Evolutionary conservation across 2,113 vertebrate genomes (phyloP).

Genomic region (Oryzias woworae): DNA sequence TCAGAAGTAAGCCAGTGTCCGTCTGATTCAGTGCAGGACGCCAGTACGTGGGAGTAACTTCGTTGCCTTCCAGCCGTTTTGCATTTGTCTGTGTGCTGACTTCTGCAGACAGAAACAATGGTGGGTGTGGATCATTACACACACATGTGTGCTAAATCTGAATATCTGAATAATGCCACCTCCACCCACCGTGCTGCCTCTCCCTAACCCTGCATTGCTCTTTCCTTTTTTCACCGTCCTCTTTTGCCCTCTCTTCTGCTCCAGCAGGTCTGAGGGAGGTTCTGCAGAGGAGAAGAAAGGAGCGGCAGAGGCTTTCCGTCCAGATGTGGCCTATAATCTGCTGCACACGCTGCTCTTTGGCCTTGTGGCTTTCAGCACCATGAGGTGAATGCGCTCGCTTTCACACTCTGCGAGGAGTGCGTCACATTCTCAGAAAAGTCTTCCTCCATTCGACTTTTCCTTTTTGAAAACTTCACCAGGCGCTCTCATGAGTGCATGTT

Average conservation of each 20-base stretch:
- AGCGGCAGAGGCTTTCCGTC: conserved; percentile 72
- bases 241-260: conserved; percentile 46
- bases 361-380: conserved; percentile 91
- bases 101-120: conserved; percentile 26
- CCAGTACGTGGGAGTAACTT: conserved; percentile 40
- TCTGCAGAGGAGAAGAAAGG: conserved; percentile 44
- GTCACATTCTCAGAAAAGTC: not conserved
- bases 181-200: conserved; percentile 50
- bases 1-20: conserved; percentile 41
- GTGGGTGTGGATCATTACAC: conserved; percentile 34
- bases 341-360: conserved; percentile 89
- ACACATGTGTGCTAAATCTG: conserved; percentile 38
- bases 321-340: conserved; percentile 89
- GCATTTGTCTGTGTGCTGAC: conserved; percentile 25
- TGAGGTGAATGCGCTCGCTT: conserved; percentile 82
- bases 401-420: not conserved
- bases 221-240: conserved; percentile 52
- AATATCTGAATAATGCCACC: conserved; percentile 49
- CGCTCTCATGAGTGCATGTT: conserved; percentile 12
- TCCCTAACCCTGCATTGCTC: conserved; percentile 44
- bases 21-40: conserved; percentile 34
- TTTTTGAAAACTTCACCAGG: conserved; percentile 20
- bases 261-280: conserved; percentile 36
- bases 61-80: conserved; percentile 24
- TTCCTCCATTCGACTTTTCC: conserved; percentile 17